These are phyloP conservation scores for Papilio gigon DNA, from an alignment of 2,888 invertebrate genomes.

Conservation along the genomic window DNA sequence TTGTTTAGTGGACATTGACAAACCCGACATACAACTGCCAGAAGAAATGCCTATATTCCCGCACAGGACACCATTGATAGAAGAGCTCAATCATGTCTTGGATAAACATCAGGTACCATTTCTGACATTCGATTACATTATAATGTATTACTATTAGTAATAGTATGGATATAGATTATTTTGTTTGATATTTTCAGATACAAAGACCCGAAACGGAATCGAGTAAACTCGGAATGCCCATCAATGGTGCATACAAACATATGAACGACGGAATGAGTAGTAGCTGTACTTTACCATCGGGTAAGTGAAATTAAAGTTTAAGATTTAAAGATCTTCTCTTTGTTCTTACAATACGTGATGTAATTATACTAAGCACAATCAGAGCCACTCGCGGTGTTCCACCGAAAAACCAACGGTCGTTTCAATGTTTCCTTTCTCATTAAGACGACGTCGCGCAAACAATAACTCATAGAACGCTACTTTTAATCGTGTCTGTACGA, in stretches of 20 bases:
- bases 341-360: background rate
- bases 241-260: slow-evolving; percentile 76
- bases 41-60: slow-evolving; percentile 98
- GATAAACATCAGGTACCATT: slow-evolving; percentile 85
- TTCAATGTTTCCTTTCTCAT: too few relatives aligned
- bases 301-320: slow-evolving; percentile 50
- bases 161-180: too few relatives aligned
- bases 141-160: too few relatives aligned
- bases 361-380: background rate
- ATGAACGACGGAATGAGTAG: slow-evolving; percentile 88
- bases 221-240: slow-evolving; percentile 71
- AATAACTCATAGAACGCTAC: too few relatives aligned
- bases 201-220: slow-evolving; percentile 78
- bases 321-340: background rate
- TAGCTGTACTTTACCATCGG: slow-evolving; percentile 89
- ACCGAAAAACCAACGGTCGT: too few relatives aligned
- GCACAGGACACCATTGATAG: slow-evolving; percentile 91
- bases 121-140: background rate
- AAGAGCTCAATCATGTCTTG: slow-evolving; percentile 89
- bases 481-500: too few relatives aligned
- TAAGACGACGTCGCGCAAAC: too few relatives aligned
- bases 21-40: slow-evolving; percentile 94
- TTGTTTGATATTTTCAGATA: slow-evolving; percentile 58
- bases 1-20: slow-evolving; percentile 98
- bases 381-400: too few relatives aligned